Base-by-base conservation (phyloP, 2,888 invertebrate species). In the Belgica antarctica region DNA sequence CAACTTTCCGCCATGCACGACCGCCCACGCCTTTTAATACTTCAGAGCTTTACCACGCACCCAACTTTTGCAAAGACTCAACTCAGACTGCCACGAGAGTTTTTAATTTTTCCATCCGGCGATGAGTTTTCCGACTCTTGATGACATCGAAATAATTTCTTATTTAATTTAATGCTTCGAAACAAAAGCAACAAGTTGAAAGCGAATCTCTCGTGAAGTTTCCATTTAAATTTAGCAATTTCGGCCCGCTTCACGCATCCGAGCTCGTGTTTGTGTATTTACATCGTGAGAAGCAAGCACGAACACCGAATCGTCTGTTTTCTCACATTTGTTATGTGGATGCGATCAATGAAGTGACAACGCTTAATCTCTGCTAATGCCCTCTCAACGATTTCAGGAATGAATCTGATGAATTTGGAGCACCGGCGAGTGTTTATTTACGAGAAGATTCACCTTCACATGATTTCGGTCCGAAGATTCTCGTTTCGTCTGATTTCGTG, bases 161-260 rank as follows among this genome's bases (percentile, higher is more conserved):
- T n/a, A n/a, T n/a, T n/a, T n/a, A n/a, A n/a, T n/a, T n/a, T n/a
- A 41, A 19, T 8, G 7, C 12, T 52, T 52, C 52, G 19, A 52
- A n/a, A 22, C 34, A 2, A 36, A n/a, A 41, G 63, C 63, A 63
- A 63, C 63, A 63, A 63, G 63, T 63, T 62, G 36, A 63, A 63
- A n/a, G 10, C n/a, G 61, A 61, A 59, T 2, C 22, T 47, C 46
- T 46, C 46, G 46, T 4, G 46, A 46, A n/a, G 46, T 10, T n/a
- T n/a, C n/a, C 19, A 52, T 52, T 52, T 52, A 52, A 52, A 22
- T 52, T 52, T 52, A 52, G 52, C 52, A 31, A 8, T 8, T 12
- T 31, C 7, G 5, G 34, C 34, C 34, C 34, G 34, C 5, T 31
- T 31, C 52, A 52, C 52, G 52, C 17, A 8, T 52, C 19, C 17